These are phyloP conservation scores for Altica lythri DNA, from an alignment of 2,888 invertebrate species.

Conservation along the genomic window DNA sequence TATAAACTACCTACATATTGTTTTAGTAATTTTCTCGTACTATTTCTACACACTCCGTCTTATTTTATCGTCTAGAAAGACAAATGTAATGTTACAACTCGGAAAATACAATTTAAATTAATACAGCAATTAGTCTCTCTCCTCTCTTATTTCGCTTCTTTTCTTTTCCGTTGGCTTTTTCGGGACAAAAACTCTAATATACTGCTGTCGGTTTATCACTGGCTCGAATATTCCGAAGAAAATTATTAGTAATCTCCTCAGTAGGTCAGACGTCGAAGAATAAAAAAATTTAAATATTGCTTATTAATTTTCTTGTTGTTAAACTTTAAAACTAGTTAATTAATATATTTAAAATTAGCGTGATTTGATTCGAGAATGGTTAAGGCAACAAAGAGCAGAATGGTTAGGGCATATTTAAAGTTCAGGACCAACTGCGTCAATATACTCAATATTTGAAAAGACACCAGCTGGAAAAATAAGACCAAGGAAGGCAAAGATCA, in stretches of 20 bases:
- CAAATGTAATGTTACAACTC: slow-evolving; percentile 29
- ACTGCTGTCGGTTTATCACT: slow-evolving; percentile 12
- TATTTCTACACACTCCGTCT: slow-evolving; percentile 4
- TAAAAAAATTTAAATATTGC: too few relatives aligned
- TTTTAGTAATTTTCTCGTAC: slow-evolving; percentile 5
- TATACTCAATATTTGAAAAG: too few relatives aligned
- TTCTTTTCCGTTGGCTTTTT: slow-evolving; percentile 10
- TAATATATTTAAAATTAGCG: too few relatives aligned
- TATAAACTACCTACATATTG: too few relatives aligned
- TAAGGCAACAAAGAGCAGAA: too few relatives aligned
- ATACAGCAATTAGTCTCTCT: slow-evolving; percentile 33
- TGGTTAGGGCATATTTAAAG: too few relatives aligned
- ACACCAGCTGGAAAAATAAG: too few relatives aligned
- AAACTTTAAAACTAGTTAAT: too few relatives aligned
- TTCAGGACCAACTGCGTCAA: too few relatives aligned
- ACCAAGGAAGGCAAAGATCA: too few relatives aligned
- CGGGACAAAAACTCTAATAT: slow-evolving; percentile 11
- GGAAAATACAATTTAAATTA: slow-evolving; percentile 35
- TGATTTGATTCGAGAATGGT: too few relatives aligned
- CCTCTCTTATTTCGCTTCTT: slow-evolving; percentile 16
- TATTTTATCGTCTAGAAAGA: slow-evolving; percentile 28
- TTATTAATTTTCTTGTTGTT: too few relatives aligned
- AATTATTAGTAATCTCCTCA: slow-evolving; percentile 6
- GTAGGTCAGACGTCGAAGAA: background rate
- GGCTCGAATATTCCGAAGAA: background rate